Base-by-base conservation (phyloP, 2,888 invertebrate genomes). In the Leptinotarsa haldemani region DNA sequence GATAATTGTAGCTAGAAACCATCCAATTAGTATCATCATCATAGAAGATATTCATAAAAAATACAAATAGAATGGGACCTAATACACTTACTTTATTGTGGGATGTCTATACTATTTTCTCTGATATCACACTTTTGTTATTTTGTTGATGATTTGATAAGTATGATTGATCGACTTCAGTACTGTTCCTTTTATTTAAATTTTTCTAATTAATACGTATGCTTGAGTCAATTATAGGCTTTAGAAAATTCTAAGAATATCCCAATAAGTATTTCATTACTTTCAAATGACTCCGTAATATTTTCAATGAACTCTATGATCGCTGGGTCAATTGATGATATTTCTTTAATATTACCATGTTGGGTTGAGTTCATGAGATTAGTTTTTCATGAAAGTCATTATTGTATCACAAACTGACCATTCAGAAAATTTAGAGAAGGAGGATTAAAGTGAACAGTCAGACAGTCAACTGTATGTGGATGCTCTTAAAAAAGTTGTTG, bases 341-440 rank as follows among this genome's bases (percentile, higher is more conserved):
- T 65, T 18, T n/a, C 15, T 61, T 61, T 15, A 61, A 25, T 61
- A 15, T 4, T n/a, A 4, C 64, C 16, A 15, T 18, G 30, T 25
- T n/a, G 30, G 3, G 30, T 2, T 63, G 22, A 22, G 20, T 18
- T n/a, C 64, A 63, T 3, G 22, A 50, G 15, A 50, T 50, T 63
- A n/a, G 1, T n/a, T 9, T 40, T 22, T 63, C 40, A 40, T 63
- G 64, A 63, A 46, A 25, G 15, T 22, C 50, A 50, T 50, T 50
- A 16, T 2, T 50, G 4, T 50, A 50, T 50, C 0, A 50, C 16
- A 50, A 73, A 73, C 69, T 46, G 64, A 68, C 16, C 1, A 2
- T 88, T 98, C 71, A 93, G 4, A 50, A 50, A 50, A n/a, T 98
- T 80, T 97, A 97, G 88, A 97, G 97, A 25, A 95, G 95, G 50